Evolutionary conservation across 2,888 invertebrate genomes (phyloP).

Genomic region (Leucania comma): DNA sequence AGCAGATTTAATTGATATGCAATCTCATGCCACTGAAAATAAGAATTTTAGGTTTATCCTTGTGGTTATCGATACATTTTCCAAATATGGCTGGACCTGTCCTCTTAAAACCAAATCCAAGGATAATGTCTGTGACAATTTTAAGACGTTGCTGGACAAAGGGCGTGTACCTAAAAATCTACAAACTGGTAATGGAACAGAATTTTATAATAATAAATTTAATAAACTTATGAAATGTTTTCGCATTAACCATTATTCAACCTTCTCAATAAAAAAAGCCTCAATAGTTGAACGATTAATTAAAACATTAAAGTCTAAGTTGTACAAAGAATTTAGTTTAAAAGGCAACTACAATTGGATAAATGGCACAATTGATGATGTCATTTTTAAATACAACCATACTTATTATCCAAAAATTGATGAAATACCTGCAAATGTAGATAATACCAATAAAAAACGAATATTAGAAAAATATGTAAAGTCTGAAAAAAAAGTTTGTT

Average conservation of each 20-base stretch:
- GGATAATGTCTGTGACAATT: neutral
- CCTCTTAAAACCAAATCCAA: neutral
- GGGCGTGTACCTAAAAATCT: neutral
- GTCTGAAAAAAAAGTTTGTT: neutral
- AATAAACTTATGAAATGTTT: neutral
- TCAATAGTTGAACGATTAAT: conserved; percentile 8
- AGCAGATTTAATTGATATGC: neutral
- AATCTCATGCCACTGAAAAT: neutral
- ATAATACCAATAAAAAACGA: neutral
- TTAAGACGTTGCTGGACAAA: neutral
- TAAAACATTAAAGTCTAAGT: neutral
- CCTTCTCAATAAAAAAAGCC: conserved; percentile 6
- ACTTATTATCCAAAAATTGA: neutral
- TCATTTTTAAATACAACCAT: neutral
- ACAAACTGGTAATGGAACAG: neutral
- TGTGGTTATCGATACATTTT: too few species aligned
- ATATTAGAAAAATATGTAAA: neutral
- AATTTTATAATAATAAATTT: neutral
- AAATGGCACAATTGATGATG: too few species aligned
- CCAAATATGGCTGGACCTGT: too few species aligned
- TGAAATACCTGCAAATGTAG: neutral
- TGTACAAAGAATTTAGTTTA: too few species aligned
- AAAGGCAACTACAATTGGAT: too few species aligned
- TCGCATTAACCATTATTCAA: conserved; percentile 4
- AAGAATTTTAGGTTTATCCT: too few species aligned